phyloP scores from a whole-genome alignment of 1,140 invertebrate genomes.

The Euura lappo region DNA sequence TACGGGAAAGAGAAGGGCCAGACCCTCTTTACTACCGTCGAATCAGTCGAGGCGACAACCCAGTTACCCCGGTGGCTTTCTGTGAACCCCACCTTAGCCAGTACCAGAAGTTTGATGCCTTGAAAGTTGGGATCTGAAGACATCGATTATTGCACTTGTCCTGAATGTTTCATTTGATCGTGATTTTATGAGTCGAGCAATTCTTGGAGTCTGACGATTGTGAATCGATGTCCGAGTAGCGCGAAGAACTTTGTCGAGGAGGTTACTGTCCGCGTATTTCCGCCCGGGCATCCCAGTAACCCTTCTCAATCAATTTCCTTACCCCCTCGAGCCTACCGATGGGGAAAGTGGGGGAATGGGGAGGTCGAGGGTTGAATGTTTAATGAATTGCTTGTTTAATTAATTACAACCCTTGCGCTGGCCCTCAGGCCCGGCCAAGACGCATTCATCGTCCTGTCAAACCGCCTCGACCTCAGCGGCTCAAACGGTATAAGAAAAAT shows the following conservation, averaged over 20 bases:
- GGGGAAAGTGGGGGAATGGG: constrained; percentile 33
- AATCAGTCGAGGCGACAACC: background rate
- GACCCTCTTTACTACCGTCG: background rate
- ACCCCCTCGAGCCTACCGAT: constrained; percentile 41
- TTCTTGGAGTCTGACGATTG: background rate
- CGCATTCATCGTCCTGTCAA: constrained; percentile 42
- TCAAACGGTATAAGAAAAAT: background rate
- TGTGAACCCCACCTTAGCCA: background rate
- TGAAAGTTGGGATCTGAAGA: too few species aligned
- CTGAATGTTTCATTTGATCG: too few species aligned
- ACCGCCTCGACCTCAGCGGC: constrained; percentile 24
- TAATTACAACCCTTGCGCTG: constrained; percentile 56
- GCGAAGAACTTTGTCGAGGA: background rate
- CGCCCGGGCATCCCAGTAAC: constrained; percentile 28
- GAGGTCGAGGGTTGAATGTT: constrained; percentile 53
- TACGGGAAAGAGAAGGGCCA: background rate
- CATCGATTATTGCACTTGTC: too few species aligned
- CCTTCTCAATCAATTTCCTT: constrained; percentile 60
- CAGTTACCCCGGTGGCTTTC: background rate
- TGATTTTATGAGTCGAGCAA: too few species aligned
- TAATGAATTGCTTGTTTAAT: constrained; percentile 64
- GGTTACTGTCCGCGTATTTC: background rate
- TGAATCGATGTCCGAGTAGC: background rate
- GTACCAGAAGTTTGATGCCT: too few species aligned
- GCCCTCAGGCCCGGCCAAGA: constrained; percentile 34